Base-by-base conservation (phyloP, 2,113 vertebrate species). In the Stomatorhinus ivindoensis region DNA sequence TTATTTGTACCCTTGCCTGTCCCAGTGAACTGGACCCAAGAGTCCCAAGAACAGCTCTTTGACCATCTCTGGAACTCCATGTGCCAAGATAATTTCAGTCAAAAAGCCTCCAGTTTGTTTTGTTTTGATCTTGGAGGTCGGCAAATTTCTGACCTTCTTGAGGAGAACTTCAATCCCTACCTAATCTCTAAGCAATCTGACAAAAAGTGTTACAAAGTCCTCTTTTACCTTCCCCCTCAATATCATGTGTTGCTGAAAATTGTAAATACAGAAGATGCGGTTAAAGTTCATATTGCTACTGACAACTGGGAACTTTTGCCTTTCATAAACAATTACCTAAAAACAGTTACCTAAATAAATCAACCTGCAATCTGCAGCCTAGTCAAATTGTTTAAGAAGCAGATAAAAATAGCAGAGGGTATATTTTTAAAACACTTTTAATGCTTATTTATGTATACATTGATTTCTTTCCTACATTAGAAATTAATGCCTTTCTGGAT, bases 291-390 rank as follows among this genome's bases (percentile, higher is more conserved):
- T 42, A 94, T 98, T 1, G 94, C 96, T 15, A 97, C 96, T 0
- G 95, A 98, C 51, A 94, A 96, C 94, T 98, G 97, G 97, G 92
- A 94, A 0, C 92, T 97, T 8, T 92, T 98, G 89, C 95, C 96
- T 0, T 93, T 95, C 80, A 91, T 94, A 0, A 97, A 94, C 51
- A 93, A 93, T 69, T 97, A 97, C 89, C 93, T 98, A 2, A 91
- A 92, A 69, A 91, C 85, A 3, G 84, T 95, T 82, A 95, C 94
- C 3, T 58, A 65, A 27, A 65, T 27, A 76, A 76, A 19, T 42
- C 15, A 84, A 19, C 46, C 44, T 13, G 51, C 6, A 53, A 42
- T 10, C 17, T 73, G 47, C 82, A 50, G 17, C 73, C 19, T 13
- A 82, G 35, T 53, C 13, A 10, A 82, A 51, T 15, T 83, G 88